These are phyloP conservation scores for Mylabris phalerata DNA, from an alignment of 1,140 invertebrate genomes.

Conservation along the genomic window DNA sequence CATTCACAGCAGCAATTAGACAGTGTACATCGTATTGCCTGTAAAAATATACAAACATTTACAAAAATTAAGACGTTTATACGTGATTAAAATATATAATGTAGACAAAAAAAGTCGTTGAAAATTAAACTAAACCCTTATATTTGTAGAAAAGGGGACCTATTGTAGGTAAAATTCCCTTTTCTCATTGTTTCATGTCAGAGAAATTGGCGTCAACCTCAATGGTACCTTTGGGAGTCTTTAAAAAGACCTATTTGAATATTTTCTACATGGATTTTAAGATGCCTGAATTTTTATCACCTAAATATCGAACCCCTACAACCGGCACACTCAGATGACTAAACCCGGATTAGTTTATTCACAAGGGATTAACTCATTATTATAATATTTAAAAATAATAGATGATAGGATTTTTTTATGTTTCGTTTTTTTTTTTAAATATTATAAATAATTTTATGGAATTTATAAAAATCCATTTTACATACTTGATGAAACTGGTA, in stretches of 20 bases:
- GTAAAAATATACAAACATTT: slow-evolving; percentile 26
- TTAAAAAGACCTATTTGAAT: slow-evolving; percentile 47
- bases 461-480: not conserved
- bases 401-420: too few species aligned
- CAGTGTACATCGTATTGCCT: slow-evolving; percentile 68
- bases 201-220: slow-evolving; percentile 47
- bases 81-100: not conserved
- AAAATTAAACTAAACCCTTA: too few species aligned
- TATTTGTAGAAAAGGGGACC: slow-evolving; percentile 4
- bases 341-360: too few species aligned
- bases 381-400: too few species aligned
- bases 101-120: not conserved
- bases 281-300: slow-evolving; percentile 45
- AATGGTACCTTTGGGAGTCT: slow-evolving; percentile 40
- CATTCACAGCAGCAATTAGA: slow-evolving; percentile 65
- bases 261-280: slow-evolving; percentile 47
- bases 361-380: too few species aligned
- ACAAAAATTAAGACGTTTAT: not conserved
- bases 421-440: not conserved
- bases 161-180: slow-evolving; percentile 23
- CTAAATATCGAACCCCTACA: slow-evolving; percentile 35
- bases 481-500: not conserved
- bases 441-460: not conserved
- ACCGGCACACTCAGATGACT: too few species aligned
- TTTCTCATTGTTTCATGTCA: slow-evolving; percentile 42